Evolutionary conservation across 2,888 invertebrate species (phyloP), one percentile per base, ranked within the genome.

Genomic region (Epistrophe eligans): DNA sequence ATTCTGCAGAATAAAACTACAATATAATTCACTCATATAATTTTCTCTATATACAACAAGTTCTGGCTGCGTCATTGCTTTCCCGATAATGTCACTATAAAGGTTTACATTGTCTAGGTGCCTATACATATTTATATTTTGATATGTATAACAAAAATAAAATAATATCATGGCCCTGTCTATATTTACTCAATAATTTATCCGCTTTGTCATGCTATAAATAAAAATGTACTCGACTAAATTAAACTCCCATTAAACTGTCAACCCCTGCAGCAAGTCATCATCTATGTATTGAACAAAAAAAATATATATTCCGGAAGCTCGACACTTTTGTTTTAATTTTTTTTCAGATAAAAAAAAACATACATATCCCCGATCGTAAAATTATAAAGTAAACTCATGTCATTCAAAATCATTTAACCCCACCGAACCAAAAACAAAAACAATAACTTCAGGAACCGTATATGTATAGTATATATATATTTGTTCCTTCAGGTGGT

Each of bases 331-430:
- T 84, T 58, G 64, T 71, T 76, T 84, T 57, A 71, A 74, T 76
- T 74, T 24, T 7, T 4, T 43, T 62, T 17, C 19, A 0, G 1
- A 4, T 50, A 19, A 5, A 1, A 28, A n/a, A 55, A 55, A n/a
- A n/a, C n/a, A n/a, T n/a, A n/a, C 7, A 17, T 60, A 19, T 38
- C 38, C 48, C 55, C 10, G 50, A 52, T 48, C n/a, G 55, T 57
- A 45, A 83, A 73, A 84, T 74, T 74, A 62, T 24, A 40, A 73
- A 74, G 62, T 84, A 84, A 79, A 66, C 71, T 58, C 84, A 9
- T 84, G 84, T 84, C 76, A 84, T 84, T 77, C 70, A 64, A 84
- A 84, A 84, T 35, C 80, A 84, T 80, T 84, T 84, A 84, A 79
- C 67, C 83, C 67, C 74, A 60, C 35, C 57, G 17, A 28, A 10